Evolutionary conservation across 2,113 vertebrate genomes (phyloP).

Genomic region (Acanthochromis polyacanthus): DNA sequence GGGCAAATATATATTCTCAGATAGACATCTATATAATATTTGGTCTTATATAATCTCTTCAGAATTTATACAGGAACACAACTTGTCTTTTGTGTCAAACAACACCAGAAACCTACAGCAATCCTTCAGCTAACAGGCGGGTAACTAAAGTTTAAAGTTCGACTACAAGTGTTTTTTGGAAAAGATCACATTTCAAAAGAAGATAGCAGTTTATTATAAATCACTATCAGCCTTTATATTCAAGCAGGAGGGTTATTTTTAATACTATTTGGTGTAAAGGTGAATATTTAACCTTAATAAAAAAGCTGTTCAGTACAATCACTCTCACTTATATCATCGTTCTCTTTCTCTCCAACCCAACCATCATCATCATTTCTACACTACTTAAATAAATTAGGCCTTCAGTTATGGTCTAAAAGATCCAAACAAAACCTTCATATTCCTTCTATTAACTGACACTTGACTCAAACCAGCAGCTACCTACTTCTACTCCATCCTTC

Average conservation of each 20-base stretch:
- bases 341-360: neutral
- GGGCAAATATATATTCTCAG: slow-evolving; percentile 37
- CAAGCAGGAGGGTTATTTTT: neutral
- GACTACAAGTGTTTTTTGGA: neutral
- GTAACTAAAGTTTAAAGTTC: too few species aligned
- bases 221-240: neutral
- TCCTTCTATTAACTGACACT: slow-evolving; percentile 30
- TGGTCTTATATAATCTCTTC: slow-evolving; percentile 25
- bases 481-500: slow-evolving; percentile 1
- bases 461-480: slow-evolving; percentile 31
- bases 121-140: too few species aligned
- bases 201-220: too few species aligned
- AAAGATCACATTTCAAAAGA: neutral
- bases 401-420: too few species aligned
- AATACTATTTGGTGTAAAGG: neutral
- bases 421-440: neutral
- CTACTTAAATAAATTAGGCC: neutral
- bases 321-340: neutral
- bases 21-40: slow-evolving; percentile 47
- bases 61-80: slow-evolving; percentile 11
- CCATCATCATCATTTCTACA: neutral
- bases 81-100: neutral
- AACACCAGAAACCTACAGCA: too few species aligned
- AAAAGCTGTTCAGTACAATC: neutral
- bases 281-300: neutral